Evolutionary conservation across 1,140 invertebrate species (phyloP).

Genomic region (Drosophila kepulauana): DNA sequence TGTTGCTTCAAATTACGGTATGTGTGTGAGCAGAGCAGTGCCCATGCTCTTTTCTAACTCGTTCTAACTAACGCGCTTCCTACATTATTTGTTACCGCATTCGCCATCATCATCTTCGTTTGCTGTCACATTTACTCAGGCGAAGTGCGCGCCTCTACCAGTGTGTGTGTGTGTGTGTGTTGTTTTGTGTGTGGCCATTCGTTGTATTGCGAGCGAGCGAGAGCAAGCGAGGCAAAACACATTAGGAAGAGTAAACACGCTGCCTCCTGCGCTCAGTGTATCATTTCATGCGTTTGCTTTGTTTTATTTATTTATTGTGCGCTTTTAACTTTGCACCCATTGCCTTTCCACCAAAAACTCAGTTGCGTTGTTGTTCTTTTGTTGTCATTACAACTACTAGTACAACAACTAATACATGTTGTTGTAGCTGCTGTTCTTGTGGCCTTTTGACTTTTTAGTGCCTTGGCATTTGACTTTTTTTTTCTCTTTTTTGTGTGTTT

Average conservation of each 20-base stretch:
- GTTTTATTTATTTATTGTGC: constrained; percentile 79
- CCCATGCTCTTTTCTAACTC: background rate
- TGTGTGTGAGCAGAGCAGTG: background rate
- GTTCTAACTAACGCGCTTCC: constrained; percentile 10
- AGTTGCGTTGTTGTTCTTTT: constrained; percentile 36
- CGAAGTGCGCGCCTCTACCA: too few relatives aligned
- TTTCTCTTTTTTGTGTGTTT: background rate
- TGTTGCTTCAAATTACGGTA: constrained; percentile 69
- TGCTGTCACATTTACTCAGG: constrained; percentile 17
- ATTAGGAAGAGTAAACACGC: constrained; percentile 44
- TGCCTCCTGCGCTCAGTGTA: constrained; percentile 39
- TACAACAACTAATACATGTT: constrained; percentile 24
- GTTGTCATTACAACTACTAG: constrained; percentile 70
- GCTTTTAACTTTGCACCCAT: constrained; percentile 49
- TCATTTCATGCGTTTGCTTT: constrained; percentile 73
- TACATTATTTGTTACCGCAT: constrained; percentile 34
- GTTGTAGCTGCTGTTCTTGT: constrained; percentile 38
- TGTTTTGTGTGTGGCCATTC: constrained; percentile 11
- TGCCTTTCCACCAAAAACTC: background rate
- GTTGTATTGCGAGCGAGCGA: background rate
- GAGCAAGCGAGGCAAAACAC: constrained; percentile 8
- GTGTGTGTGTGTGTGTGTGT: background rate
- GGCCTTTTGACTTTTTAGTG: constrained; percentile 81
- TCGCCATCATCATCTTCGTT: constrained; percentile 16
- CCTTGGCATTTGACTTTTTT: constrained; percentile 70